Evolutionary conservation across 2,797 vertebrate species (phyloP), one percentile per base, ranked within the genome.

Genomic region (Helicolenus hilgendorfi): DNA sequence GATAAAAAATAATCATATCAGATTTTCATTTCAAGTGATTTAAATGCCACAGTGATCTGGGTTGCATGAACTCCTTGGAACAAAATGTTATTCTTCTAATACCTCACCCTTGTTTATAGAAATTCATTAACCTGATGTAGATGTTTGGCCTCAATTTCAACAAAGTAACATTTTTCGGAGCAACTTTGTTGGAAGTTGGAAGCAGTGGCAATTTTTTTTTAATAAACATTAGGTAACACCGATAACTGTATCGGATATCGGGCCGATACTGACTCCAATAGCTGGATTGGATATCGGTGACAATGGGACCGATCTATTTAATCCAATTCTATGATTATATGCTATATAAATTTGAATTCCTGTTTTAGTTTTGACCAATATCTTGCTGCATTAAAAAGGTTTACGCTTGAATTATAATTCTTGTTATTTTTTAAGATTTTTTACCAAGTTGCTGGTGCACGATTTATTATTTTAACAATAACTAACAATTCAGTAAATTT

Each of bases 11-110:
- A 76, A 87, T 78, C 69, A 38, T 11, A 78, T 73, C 22, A 73
- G 53, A 82, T 90, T 83, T 90, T 83, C 24, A 80, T 91, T 90
- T 92, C 27, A 77, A 85, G 59, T 62, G 1, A 73, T 89, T 80
- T 49, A 73, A 86, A 89, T 70, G 24, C 11, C 74, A 79, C n/a
- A 63, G 67, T 65, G 59, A 72, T 80, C 36, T 68, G 49, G 60
- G 36, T 67, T 82, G 26, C 62, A 69, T 80, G 38, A 81, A 86
- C 59, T 58, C 63, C 41, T 67, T 67, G 9, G 45, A 82, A 71
- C 9, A 62, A 75, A 72, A 68, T 78, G 7, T 45, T 29, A 72
- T 79, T 73, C 2, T 72, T 72, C 36, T 36, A 38, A 31, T 55
- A 55, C 45, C 3, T 72, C 53, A 62, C 6, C 9, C 27, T 22